Evolutionary conservation across 35 echinoderm and acorn worm genomes (phyloP).

Genomic region (Acanthaster planci): DNA sequence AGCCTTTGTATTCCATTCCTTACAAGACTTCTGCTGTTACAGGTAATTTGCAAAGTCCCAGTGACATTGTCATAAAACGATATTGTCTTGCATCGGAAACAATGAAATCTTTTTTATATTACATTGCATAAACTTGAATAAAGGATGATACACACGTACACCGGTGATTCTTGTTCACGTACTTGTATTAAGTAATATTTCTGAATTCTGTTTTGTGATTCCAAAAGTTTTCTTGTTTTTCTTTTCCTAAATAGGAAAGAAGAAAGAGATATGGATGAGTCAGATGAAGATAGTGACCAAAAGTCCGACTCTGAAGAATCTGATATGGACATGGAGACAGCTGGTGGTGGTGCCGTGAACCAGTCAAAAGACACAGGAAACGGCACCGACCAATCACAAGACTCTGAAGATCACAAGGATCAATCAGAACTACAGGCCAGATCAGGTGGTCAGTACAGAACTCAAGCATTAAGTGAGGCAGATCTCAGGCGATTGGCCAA

Average conservation of each 20-base stretch:
- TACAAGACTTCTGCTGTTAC: too few species aligned
- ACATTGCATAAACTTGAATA: too few species aligned
- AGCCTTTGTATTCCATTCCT: too few species aligned
- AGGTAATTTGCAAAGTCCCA: too few species aligned
- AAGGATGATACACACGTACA: too few species aligned
- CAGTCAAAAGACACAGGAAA: not conserved
- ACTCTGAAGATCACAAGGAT: not conserved
- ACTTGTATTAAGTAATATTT: too few species aligned
- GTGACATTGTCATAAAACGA: too few species aligned
- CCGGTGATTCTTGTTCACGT: too few species aligned
- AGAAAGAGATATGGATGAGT: not conserved
- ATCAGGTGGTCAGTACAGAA: not conserved
- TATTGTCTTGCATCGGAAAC: too few species aligned
- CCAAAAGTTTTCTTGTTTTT: not conserved
- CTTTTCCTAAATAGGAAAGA: not conserved
- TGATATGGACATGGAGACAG: not conserved
- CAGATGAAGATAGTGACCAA: not conserved
- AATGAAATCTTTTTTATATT: too few species aligned
- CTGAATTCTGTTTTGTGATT: too few species aligned
- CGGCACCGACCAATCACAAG: not conserved
- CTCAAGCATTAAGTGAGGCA: not conserved
- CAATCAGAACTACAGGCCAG: not conserved
- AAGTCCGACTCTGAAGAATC: not conserved
- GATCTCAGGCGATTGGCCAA: not conserved
- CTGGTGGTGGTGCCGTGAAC: too few species aligned